These are phyloP conservation scores for Tipula unca DNA, from an alignment of 2,888 invertebrate species.

Conservation along the genomic window DNA sequence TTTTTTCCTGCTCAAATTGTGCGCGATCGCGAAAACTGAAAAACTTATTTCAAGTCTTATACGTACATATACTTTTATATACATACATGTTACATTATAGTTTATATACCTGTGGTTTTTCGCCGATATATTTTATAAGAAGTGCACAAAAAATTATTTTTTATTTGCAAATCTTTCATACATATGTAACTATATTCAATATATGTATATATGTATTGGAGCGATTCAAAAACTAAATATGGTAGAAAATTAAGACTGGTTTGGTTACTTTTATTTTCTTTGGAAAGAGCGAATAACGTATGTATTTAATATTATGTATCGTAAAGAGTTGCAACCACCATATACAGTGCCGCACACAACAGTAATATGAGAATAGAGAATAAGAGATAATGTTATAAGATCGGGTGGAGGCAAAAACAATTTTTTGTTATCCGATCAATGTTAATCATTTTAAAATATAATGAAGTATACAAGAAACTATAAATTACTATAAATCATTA, in stretches of 20 bases:
- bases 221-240: not conserved
- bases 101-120: not conserved
- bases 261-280: constrained; percentile 19
- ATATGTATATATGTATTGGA: not conserved
- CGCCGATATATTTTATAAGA: not conserved
- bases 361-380: not conserved
- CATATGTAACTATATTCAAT: no score
- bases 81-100: not conserved
- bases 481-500: not conserved
- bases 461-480: not conserved
- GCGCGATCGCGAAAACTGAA: not conserved
- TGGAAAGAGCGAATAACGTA: not conserved
- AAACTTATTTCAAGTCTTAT: not conserved
- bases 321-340: not conserved
- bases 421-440: not conserved
- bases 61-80: not conserved
- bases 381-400: no score
- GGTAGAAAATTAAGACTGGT: not conserved
- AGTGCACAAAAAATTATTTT: not conserved
- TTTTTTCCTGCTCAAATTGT: not conserved
- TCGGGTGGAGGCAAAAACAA: not conserved
- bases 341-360: not conserved
- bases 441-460: not conserved
- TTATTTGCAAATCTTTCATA: not conserved
- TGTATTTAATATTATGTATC: not conserved